A percentile compares a stretch with the other conserved stretches of the same genome.
These are phyloP conservation scores for Spongilla lacustris DNA, from an alignment of 37 sponge, comb jelly and placozoan species.

Conservation along the genomic window DNA sequence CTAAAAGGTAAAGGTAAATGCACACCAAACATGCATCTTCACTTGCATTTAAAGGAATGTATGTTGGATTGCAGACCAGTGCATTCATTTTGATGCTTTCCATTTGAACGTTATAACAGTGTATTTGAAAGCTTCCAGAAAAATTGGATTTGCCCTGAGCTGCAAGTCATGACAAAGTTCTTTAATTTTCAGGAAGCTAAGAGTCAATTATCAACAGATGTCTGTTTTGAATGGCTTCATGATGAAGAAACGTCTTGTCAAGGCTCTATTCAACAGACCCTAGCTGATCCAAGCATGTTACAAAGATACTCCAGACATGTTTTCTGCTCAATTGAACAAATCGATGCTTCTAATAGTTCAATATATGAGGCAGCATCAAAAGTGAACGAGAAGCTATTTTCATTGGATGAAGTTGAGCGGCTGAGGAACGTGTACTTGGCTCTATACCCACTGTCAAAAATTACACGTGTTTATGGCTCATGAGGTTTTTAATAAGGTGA, in stretches of 20 bases:
- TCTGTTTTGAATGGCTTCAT: not conserved
- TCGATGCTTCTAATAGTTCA: not conserved
- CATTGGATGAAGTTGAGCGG: not conserved
- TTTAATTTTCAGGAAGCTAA: not conserved
- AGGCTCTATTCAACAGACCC: not conserved
- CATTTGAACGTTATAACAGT: constrained; percentile 66
- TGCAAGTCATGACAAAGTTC: constrained; percentile 34
- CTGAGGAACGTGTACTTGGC: not conserved
- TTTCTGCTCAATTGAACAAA: not conserved
- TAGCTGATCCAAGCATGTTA: not conserved
- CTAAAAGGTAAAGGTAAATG: constrained; percentile 14
- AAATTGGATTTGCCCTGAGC: constrained; percentile 19
- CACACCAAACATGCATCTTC: constrained; percentile 37
- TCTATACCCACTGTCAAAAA: not conserved
- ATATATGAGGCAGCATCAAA: not conserved
- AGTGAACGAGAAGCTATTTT: not conserved
- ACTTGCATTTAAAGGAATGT: constrained; percentile 33
- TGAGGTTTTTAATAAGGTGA: not conserved
- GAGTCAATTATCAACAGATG: not conserved
- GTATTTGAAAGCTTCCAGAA: constrained; percentile 10
- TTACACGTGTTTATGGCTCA: not conserved
- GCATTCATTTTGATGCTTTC: constrained; percentile 48
- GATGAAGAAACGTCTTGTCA: not conserved
- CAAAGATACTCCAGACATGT: not conserved
- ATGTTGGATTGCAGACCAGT: constrained; percentile 49